Percentiles rank a stretch among this genome's conserved stretches.
Evolutionary conservation across 2,797 vertebrate species (phyloP).

Genomic region (Hapalemur alaotrensis): DNA sequence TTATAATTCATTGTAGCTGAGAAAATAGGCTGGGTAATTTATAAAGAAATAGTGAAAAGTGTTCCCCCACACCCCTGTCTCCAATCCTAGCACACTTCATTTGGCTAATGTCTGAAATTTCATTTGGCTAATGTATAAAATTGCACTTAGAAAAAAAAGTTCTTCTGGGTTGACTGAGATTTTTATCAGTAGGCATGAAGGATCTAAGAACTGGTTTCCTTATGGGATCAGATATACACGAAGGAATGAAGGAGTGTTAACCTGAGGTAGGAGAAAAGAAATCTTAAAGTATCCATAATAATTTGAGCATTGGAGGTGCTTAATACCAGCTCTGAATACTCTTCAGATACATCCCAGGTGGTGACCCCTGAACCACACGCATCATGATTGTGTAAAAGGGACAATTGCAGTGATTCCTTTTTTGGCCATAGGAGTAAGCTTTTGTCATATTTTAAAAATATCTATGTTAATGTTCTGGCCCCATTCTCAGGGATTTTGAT

Average conservation of each 20-base stretch:
- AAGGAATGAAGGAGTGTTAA: background rate
- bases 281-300: background rate
- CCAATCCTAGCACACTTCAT: background rate
- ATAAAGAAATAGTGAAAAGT: background rate
- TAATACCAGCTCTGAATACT: background rate
- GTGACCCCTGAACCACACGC: background rate
- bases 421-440: background rate
- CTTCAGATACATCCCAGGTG: background rate
- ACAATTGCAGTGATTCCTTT: background rate
- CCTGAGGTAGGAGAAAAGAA: background rate
- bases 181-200: background rate
- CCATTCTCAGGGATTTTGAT: background rate
- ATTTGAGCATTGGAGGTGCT: background rate
- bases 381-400: background rate
- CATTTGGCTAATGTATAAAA: conserved; percentile 45
- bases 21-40: background rate
- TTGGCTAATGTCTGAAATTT: conserved; percentile 46
- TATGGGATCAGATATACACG: background rate
- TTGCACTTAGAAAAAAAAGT: background rate
- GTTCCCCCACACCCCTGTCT: background rate
- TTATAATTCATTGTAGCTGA: background rate
- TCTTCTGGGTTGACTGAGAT: background rate
- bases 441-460: background rate
- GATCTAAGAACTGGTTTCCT: background rate
- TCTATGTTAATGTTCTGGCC: background rate